A percentile compares a stretch with the other conserved stretches of the same genome.
These are phyloP conservation scores for Otus sunia DNA, from an alignment of 2,113 vertebrate species.

Conservation along the genomic window DNA sequence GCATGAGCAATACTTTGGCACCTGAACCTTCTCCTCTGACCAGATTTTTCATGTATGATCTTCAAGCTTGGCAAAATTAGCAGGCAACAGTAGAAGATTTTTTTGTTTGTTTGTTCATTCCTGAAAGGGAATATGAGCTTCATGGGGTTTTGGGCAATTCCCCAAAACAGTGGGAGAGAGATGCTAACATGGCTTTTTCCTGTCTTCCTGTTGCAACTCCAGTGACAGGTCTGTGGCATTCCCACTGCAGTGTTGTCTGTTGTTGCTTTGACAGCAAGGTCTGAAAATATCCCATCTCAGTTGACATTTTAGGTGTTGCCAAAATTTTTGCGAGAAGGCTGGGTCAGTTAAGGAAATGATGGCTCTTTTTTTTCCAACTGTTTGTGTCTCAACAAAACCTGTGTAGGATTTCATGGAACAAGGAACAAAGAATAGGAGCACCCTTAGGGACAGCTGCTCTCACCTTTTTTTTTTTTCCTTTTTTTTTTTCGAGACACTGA, in stretches of 20 bases:
- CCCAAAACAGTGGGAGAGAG: not conserved
- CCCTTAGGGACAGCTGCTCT: not conserved
- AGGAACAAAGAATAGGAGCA: not conserved
- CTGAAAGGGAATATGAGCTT: not conserved
- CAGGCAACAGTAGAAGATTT: not conserved
- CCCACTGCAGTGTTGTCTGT: not conserved
- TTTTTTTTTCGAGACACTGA: not conserved
- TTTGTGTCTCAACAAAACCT: not conserved
- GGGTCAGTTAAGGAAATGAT: not conserved
- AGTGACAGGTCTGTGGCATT: not conserved
- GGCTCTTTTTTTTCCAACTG: not conserved
- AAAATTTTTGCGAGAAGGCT: not conserved
- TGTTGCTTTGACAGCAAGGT: not conserved
- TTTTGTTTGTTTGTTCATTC: not conserved
- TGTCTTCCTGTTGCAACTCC: not conserved
- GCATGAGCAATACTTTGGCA: not conserved
- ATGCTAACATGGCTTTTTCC: not conserved
- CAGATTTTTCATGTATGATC: not conserved
- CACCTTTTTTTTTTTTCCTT: not conserved
- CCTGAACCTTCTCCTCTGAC: not conserved
- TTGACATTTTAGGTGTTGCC: not conserved
- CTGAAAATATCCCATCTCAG: constrained; percentile 13
- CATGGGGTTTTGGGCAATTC: not conserved
- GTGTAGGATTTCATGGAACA: not conserved
- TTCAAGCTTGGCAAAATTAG: not conserved